These are phyloP conservation scores for Macrochelys suwanniensis DNA, from an alignment of 2,797 vertebrate species.

Conservation along the genomic window DNA sequence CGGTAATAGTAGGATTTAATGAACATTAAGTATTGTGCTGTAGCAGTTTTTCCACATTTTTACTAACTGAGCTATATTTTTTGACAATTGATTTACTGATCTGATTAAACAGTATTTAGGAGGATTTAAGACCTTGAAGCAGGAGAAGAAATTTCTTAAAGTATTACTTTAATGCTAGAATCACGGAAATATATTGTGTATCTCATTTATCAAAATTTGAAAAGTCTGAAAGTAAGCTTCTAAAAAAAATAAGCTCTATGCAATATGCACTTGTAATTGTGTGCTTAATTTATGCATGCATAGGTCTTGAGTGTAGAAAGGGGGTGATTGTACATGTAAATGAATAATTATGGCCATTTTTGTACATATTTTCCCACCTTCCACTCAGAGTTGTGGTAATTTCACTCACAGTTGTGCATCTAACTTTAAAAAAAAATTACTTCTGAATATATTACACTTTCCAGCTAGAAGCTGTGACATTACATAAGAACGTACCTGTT, in stretches of 20 bases:
- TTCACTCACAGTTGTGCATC: background rate
- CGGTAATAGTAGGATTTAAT: background rate
- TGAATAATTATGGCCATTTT: background rate
- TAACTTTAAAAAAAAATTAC: background rate
- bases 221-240: background rate
- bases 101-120: background rate
- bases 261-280: background rate
- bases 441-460: background rate
- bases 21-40: background rate
- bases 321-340: background rate
- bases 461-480: background rate
- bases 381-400: background rate
- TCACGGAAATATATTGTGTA: background rate
- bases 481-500: slow-evolving; percentile 36
- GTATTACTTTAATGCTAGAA: background rate
- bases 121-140: background rate
- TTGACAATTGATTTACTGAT: background rate
- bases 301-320: background rate
- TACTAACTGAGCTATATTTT: background rate
- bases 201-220: background rate
- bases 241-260: background rate
- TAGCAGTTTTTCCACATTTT: background rate
- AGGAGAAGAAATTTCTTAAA: slow-evolving; percentile 5
- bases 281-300: background rate
- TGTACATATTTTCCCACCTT: background rate